Percentiles rank a stretch among this genome's conserved stretches.
These are phyloP conservation scores for Crioceris asparagi DNA, from an alignment of 2,888 invertebrate species.

Conservation along the genomic window DNA sequence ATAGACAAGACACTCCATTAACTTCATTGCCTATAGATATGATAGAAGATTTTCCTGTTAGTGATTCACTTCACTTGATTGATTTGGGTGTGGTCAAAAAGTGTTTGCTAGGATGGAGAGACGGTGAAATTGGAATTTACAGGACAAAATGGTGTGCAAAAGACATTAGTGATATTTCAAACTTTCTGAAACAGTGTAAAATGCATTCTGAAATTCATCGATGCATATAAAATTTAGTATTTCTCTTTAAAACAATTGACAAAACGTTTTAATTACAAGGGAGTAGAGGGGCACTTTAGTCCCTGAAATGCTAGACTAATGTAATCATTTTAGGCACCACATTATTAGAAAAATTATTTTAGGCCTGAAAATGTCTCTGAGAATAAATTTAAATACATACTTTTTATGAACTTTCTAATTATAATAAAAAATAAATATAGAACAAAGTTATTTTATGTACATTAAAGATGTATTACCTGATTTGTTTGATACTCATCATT, in stretches of 20 bases:
- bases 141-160: not conserved
- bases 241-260: not conserved
- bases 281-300: not conserved
- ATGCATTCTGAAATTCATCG: not conserved
- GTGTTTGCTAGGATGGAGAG: not conserved
- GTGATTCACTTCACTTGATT: constrained; percentile 4
- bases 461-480: too few relatives aligned
- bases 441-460: too few relatives aligned
- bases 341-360: too few relatives aligned
- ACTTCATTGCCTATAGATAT: too few relatives aligned
- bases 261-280: not conserved
- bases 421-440: not conserved
- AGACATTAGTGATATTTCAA: not conserved
- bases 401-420: not conserved
- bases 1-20: too few relatives aligned
- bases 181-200: not conserved
- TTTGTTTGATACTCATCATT: too few relatives aligned
- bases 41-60: constrained; percentile 3
- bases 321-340: not conserved
- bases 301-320: not conserved
- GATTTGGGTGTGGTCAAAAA: not conserved
- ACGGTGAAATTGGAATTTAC: not conserved
- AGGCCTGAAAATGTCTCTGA: not conserved
- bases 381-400: not conserved
- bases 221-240: not conserved